Evolutionary conservation across 2,888 invertebrate genomes (phyloP).

Genomic region (Unio pictorum): DNA sequence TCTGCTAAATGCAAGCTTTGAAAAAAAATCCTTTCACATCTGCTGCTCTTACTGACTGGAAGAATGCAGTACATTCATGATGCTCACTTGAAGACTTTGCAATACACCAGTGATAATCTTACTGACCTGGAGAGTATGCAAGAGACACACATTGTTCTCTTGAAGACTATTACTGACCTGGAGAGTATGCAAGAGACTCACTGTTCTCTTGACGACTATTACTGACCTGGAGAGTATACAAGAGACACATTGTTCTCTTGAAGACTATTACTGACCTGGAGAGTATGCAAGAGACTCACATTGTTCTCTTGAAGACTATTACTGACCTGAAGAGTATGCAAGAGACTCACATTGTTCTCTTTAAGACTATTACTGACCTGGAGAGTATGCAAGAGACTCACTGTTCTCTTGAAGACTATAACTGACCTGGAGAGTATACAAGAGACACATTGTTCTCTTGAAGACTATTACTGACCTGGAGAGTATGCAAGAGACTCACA

Average conservation of each 20-base stretch:
- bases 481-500: conserved; percentile 72
- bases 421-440: conserved; percentile 71
- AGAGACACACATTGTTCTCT: conserved; percentile 70
- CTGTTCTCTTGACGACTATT: too few species aligned
- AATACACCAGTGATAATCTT: too few species aligned
- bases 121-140: conserved; percentile 71
- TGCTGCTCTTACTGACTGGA: too few species aligned
- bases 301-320: conserved; percentile 56
- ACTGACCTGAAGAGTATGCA: conserved; percentile 65
- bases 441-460: too few species aligned
- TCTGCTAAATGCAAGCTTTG: too few species aligned
- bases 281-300: conserved; percentile 67
- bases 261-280: background rate
- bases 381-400: too few species aligned
- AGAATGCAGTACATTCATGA: too few species aligned
- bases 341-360: conserved; percentile 70
- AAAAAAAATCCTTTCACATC: too few species aligned
- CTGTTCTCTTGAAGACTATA: background rate
- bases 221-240: background rate
- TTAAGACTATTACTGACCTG: conserved; percentile 17
- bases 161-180: conserved; percentile 58
- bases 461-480: conserved; percentile 62
- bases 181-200: conserved; percentile 72
- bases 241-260: too few species aligned
- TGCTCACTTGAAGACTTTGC: too few species aligned